Evolutionary conservation across 2,113 vertebrate species (phyloP).

Genomic region (Engraulis encrasicolus): DNA sequence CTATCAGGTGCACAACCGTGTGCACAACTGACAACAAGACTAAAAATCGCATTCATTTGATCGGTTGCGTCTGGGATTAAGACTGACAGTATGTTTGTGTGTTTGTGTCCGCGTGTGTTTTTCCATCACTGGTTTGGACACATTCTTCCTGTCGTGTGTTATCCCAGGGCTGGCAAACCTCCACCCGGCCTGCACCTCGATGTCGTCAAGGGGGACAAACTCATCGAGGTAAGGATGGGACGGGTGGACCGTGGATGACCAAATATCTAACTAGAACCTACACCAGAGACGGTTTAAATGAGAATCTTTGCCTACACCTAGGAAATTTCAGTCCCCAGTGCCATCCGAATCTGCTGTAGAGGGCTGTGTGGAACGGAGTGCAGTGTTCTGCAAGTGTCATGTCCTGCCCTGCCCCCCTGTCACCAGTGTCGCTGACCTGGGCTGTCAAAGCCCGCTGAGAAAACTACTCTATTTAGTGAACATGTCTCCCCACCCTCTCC

Average conservation of each 20-base stretch:
- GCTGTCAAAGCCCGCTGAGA: background rate
- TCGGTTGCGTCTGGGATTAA: background rate
- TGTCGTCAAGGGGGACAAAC: constrained; percentile 90
- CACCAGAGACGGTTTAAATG: too few species aligned
- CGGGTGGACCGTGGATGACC: background rate
- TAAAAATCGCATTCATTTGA: background rate
- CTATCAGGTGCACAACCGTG: background rate
- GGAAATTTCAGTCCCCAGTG: background rate
- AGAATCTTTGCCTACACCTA: too few species aligned
- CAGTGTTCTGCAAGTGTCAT: background rate
- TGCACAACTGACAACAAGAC: background rate
- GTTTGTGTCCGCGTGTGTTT: too few species aligned
- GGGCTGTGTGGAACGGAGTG: background rate
- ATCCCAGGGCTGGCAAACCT: constrained; percentile 83
- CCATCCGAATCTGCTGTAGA: background rate
- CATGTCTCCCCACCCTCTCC: too few species aligned
- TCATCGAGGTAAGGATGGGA: constrained; percentile 83
- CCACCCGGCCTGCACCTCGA: constrained; percentile 88
- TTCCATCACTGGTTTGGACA: background rate
- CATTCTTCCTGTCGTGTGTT: constrained; percentile 45
- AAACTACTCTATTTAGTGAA: too few species aligned
- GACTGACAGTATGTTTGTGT: too few species aligned
- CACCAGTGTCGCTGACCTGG: background rate
- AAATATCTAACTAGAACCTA: too few species aligned
- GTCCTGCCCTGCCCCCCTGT: background rate